Base-by-base conservation (phyloP, 2,888 invertebrate genomes). In the Drosophila dives region DNA sequence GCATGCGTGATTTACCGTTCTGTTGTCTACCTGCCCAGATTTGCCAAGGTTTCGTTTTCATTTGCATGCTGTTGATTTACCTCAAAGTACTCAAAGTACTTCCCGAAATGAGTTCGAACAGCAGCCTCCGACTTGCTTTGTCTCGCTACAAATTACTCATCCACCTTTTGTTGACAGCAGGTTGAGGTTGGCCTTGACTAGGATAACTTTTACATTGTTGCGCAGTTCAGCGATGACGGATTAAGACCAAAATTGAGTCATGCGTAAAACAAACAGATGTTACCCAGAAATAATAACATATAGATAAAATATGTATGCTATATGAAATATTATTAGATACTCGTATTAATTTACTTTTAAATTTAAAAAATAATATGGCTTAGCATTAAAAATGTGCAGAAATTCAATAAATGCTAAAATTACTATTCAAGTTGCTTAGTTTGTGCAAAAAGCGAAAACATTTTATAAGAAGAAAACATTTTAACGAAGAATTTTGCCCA, bases 41-140 rank as follows among this genome's bases (percentile, higher is more conserved):
- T 68, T 23, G 62, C 62, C 76, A 83, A 79, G 86, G 90, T 89
- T 75, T 86, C 74, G 72, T 64, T 64, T 85, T 74, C 90, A 78
- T 82, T 86, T 73, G 65, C 70, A 76, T 70, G 64, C 64, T 38
- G 58, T 56, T 62, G 63, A 67, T 56, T 54, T 61, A 45, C 66
- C 45, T 70, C 49, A 62, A 60, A 32, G 33, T n/a, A 20, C 34
- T 64, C 45, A 45, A 45, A 23, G 45, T 23, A 23, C 45, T 45
- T 45, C 40, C 15, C 45, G 23, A 23, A 6, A 20, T 32, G 32
- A 15, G n/a, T 12, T 23, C 66, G 42, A 23, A 36, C 23, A 48
- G 6, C 60, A 61, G 40, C 70, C 51, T 40, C 50, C 53, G 23
- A 17, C 48, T 23, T 23, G 32, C 67, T 65, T 77, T 74, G 80